These are phyloP conservation scores for Lymantria dispar DNA, from an alignment of 2,888 invertebrate species.

Conservation along the genomic window DNA sequence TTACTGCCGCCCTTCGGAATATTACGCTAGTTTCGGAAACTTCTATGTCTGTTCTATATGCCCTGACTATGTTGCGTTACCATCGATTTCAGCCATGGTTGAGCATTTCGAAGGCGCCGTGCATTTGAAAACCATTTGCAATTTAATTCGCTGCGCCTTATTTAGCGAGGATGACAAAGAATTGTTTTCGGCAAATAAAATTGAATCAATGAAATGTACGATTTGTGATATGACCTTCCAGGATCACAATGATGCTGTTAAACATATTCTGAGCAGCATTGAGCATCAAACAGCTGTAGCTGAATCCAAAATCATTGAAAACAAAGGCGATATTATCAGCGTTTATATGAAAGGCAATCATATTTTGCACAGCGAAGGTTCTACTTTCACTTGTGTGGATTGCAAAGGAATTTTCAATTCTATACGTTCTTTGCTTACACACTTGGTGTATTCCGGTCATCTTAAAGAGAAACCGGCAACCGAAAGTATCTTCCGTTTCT, in stretches of 20 bases:
- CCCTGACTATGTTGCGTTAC: slow-evolving; percentile 58
- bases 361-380: slow-evolving; percentile 65
- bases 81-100: slow-evolving; percentile 68
- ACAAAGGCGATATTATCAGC: slow-evolving; percentile 69
- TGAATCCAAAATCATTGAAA: slow-evolving; percentile 44
- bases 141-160: slow-evolving; percentile 56
- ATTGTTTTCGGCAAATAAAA: slow-evolving; percentile 48
- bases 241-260: slow-evolving; percentile 47
- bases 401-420: slow-evolving; percentile 66
- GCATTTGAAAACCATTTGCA: slow-evolving; percentile 62
- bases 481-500: slow-evolving; percentile 71
- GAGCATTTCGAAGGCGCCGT: slow-evolving; percentile 66
- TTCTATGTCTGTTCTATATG: slow-evolving; percentile 69
- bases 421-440: slow-evolving; percentile 59
- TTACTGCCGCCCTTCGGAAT: slow-evolving; percentile 67
- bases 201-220: slow-evolving; percentile 48
- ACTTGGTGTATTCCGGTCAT: slow-evolving; percentile 68
- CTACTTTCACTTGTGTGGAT: slow-evolving; percentile 53
- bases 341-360: slow-evolving; percentile 70
- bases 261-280: slow-evolving; percentile 54
- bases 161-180: slow-evolving; percentile 50
- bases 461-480: slow-evolving; percentile 52
- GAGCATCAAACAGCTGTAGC: slow-evolving; percentile 58
- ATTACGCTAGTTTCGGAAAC: slow-evolving; percentile 74
- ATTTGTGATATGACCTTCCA: slow-evolving; percentile 52